Conservation (phyloP, 2,888 invertebrate species). For the Bellardia bayeri region DNA sequence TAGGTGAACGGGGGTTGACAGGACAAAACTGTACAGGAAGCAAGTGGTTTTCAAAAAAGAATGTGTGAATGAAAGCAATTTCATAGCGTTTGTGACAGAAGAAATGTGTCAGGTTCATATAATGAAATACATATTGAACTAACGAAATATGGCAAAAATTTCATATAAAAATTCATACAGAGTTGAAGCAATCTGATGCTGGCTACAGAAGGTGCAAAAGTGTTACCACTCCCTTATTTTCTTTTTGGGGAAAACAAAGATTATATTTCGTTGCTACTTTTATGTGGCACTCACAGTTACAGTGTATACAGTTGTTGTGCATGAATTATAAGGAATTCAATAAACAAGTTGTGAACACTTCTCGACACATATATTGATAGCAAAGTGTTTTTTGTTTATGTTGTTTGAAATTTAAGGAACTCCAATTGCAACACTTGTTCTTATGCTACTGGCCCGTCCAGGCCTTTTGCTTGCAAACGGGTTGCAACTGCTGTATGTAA, state of each 20-base stretch:
- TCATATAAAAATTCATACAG: conserved; percentile 37
- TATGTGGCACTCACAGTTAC: neutral
- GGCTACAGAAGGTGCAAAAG: neutral
- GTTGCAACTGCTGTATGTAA: conserved; percentile 18
- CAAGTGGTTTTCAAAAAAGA: conserved; percentile 8
- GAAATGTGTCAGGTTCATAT: conserved; percentile 49
- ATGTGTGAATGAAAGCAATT: conserved; percentile 21
- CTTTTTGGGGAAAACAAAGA: conserved; percentile 15
- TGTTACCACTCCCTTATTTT: neutral
- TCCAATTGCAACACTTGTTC: conserved; percentile 60
- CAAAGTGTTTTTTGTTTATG: conserved; percentile 34
- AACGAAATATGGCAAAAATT: conserved; percentile 35
- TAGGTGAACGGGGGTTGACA: neutral
- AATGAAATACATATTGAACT: conserved; percentile 42
- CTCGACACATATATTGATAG: conserved; percentile 30
- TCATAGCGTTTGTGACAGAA: conserved; percentile 6
- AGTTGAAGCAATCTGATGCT: conserved; percentile 34
- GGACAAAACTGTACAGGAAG: conserved; percentile 3
- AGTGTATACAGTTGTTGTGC: neutral
- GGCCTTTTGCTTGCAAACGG: neutral
- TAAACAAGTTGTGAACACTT: conserved; percentile 54
- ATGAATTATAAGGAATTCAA: conserved; percentile 10
- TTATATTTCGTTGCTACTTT: conserved; percentile 39
- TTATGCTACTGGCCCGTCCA: neutral
- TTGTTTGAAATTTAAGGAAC: conserved; percentile 63